phyloP scores from a whole-genome alignment of 2,113 vertebrate species.

The Archilochus colubris region DNA sequence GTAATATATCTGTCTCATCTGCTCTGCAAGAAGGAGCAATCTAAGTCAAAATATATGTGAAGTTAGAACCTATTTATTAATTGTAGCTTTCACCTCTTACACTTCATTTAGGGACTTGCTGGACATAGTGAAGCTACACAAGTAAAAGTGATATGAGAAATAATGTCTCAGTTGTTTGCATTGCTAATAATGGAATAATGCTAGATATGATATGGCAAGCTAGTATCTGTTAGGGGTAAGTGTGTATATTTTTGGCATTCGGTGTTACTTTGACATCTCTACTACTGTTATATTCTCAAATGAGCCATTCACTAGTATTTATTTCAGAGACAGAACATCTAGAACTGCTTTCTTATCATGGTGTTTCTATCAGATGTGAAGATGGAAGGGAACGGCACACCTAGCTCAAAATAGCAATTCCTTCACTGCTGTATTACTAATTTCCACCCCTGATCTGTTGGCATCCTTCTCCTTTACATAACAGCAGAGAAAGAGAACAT shows the following conservation, averaged over 20 bases:
- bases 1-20: not conserved
- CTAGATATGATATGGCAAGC: fast-evolving
- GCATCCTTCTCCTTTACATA: not conserved
- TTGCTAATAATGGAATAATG: not conserved
- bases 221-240: not conserved
- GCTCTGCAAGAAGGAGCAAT: not conserved
- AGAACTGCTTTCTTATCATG: not conserved
- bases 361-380: not conserved
- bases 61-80: not conserved
- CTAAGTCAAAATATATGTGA: not conserved
- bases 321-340: not conserved
- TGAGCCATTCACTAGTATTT: not conserved
- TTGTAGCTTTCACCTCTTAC: not conserved
- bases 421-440: not conserved
- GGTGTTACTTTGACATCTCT: not conserved
- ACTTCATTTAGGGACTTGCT: not conserved
- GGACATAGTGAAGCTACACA: not conserved
- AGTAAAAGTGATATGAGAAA: not conserved
- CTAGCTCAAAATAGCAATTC: not conserved
- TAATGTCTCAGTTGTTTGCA: not conserved
- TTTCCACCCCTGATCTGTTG: not conserved
- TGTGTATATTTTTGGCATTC: not conserved
- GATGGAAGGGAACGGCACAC: not conserved
- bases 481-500: not conserved
- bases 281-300: not conserved